Evolutionary conservation across 2,888 invertebrate genomes (phyloP), one percentile per base, ranked within the genome.

Genomic region (Amphiduros pacificus): DNA sequence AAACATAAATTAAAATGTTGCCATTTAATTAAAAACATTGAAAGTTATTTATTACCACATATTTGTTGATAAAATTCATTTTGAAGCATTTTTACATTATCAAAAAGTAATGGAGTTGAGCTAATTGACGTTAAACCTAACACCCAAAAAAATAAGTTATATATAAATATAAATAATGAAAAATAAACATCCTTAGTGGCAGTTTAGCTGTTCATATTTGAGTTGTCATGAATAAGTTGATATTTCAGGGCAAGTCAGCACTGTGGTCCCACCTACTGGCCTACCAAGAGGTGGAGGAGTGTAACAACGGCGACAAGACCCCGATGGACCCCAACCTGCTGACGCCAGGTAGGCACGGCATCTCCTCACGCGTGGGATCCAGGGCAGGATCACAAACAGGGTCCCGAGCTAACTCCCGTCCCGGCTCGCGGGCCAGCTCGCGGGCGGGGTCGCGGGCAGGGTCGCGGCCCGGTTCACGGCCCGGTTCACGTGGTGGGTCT

Each of bases 181-280:
- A n/a, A n/a, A n/a, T n/a, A n/a, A n/a, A n/a, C n/a, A n/a, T n/a
- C n/a, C n/a, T n/a, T n/a, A n/a, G n/a, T n/a, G n/a, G n/a, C n/a
- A n/a, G n/a, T n/a, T n/a, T n/a, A n/a, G n/a, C n/a, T n/a, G n/a
- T n/a, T n/a, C n/a, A n/a, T n/a, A n/a, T n/a, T n/a, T n/a, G n/a
- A n/a, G n/a, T n/a, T n/a, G n/a, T n/a, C n/a, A n/a, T n/a, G n/a
- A n/a, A n/a, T n/a, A n/a, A n/a, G n/a, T n/a, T n/a, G n/a, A n/a
- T n/a, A 17, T 48, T 58, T 11, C 73, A 88, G 86, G 96, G 97
- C 9, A 98, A 97, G 84, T 97, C 97, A 0, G 94, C 97, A 0
- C 85, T 99, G 4, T 99, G 99, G 99, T 91, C 93, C 64, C 96
- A 97, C 83, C 87, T 69, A 60, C 88, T 90, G 20, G 91, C 91